Base-by-base conservation (phyloP, 2,113 vertebrate genomes). In the Ictidomys tridecemlineatus region DNA sequence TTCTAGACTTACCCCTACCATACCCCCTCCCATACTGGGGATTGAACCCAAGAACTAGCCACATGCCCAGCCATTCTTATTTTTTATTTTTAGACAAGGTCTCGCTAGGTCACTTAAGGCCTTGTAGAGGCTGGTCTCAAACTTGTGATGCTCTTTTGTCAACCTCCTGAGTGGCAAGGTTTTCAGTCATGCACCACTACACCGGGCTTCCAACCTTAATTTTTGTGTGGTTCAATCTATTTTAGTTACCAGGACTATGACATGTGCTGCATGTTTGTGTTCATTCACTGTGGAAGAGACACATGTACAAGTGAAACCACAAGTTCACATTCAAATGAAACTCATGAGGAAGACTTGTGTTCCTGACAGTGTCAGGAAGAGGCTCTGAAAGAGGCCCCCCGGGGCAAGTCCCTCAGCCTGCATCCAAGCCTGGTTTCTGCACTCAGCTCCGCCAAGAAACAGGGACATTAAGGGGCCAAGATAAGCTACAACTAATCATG, bases 181-280 rank as follows among this genome's bases (percentile, higher is more conserved):
- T 63, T 63, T 10, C 61, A 63, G 24, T 24, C 26, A 7, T 28
- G 61, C 9, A 6, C 24, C 9, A 2, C 61, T 1, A 4, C 3
- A 24, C 26, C 61, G 0, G 26, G 61, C 61, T 63, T 63, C 26
- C 61, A 28, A 26, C 22, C 61, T 63, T 63, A 22, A 1, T 86
- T 88, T 96, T 84, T 63, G 51, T 79, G 76, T 39, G 37, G 39
- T 56, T 78, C 91, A 92, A 77, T 73, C 48, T 65, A n/a, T 65
- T 80, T 84, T 67, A 39, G 51, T 88, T 56, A 74, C 79, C 61
- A 85, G 32, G 20, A 70, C 32, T 37, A 48, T 18, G 85, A 83
- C 34, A 45, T 17, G 77, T 45, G 73, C 79, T 86, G 58, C 45
- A 30, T 28, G 37, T 61, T 74, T 22, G 61, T 37, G 74, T 78